Evolutionary conservation across 2,113 vertebrate species (phyloP).

Genomic region (Apistogramma diplotaenia): DNA sequence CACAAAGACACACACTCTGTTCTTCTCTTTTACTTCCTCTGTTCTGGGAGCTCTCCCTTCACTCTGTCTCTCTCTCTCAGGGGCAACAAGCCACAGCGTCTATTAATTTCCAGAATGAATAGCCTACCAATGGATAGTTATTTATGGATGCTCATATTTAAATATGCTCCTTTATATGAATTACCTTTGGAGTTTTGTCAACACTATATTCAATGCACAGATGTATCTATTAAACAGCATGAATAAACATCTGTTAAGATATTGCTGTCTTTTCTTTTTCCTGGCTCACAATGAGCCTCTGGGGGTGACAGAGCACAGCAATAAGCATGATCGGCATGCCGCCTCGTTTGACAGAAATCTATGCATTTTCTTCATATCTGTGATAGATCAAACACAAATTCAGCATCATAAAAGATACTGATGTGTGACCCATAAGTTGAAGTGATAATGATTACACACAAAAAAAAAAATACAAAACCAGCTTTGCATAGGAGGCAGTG

Average conservation of each 20-base stretch:
- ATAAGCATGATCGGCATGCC: neutral
- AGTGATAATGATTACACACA: neutral
- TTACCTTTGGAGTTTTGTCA: slow-evolving; percentile 13
- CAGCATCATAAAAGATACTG: neutral
- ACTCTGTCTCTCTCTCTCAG: slow-evolving; percentile 37
- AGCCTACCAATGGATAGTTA: slow-evolving; percentile 52
- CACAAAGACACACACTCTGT: slow-evolving; percentile 22
- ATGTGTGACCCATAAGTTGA: neutral
- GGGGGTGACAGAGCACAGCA: neutral
- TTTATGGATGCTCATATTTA: slow-evolving; percentile 52
- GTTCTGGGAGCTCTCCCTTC: neutral
- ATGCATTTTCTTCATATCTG: neutral
- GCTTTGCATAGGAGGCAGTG: no score
- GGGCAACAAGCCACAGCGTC: slow-evolving; percentile 47
- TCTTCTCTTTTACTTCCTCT: slow-evolving; percentile 24
- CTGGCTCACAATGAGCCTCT: neutral
- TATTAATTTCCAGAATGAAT: slow-evolving; percentile 69
- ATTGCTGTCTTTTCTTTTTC: neutral
- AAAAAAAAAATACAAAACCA: neutral
- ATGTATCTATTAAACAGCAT: slow-evolving; percentile 14
- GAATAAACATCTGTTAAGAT: neutral
- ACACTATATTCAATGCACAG: neutral
- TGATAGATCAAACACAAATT: neutral
- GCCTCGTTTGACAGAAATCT: neutral
- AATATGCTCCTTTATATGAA: slow-evolving; percentile 37